A percentile compares a stretch with the other conserved stretches of the same genome.
Conservation (phyloP, 2,797 vertebrate genomes). For the Periophthalmus magnuspinnatus region DNA sequence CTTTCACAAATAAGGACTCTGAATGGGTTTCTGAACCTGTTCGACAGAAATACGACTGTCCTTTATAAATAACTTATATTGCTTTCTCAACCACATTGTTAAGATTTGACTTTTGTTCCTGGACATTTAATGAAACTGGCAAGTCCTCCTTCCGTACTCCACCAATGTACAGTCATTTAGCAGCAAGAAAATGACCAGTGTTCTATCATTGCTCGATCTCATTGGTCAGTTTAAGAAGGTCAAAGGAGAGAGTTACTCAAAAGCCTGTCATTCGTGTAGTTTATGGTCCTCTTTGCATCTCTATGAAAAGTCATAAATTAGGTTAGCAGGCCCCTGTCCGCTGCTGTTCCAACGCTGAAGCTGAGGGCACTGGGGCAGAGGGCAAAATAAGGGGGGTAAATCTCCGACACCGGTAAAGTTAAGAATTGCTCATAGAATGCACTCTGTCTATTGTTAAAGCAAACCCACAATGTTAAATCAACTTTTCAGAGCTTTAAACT, state of each 20-base stretch:
- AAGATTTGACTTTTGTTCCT: not conserved
- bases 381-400: slow-evolving; percentile 25
- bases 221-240: not conserved
- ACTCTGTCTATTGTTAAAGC: not conserved
- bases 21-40: not conserved
- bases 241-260: slow-evolving; percentile 15
- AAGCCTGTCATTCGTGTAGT: slow-evolving; percentile 50
- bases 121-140: not conserved
- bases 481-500: too few relatives aligned
- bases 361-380: slow-evolving; percentile 42
- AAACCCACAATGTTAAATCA: too few relatives aligned
- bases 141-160: not conserved
- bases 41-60: slow-evolving; percentile 4
- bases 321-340: slow-evolving; percentile 1
- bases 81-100: not conserved
- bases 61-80: slow-evolving; percentile 5
- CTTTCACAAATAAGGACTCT: slow-evolving; percentile 7
- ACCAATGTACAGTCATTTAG: not conserved
- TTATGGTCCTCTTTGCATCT: slow-evolving; percentile 71
- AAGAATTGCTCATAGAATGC: not conserved
- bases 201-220: not conserved
- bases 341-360: slow-evolving; percentile 3
- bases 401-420: not conserved
- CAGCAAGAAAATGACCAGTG: not conserved
- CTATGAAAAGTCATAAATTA: slow-evolving; percentile 70